A percentile compares a stretch with the other conserved stretches of the same genome.
phyloP scores from a whole-genome alignment of 2,113 vertebrate species.

The Gavia stellata region DNA sequence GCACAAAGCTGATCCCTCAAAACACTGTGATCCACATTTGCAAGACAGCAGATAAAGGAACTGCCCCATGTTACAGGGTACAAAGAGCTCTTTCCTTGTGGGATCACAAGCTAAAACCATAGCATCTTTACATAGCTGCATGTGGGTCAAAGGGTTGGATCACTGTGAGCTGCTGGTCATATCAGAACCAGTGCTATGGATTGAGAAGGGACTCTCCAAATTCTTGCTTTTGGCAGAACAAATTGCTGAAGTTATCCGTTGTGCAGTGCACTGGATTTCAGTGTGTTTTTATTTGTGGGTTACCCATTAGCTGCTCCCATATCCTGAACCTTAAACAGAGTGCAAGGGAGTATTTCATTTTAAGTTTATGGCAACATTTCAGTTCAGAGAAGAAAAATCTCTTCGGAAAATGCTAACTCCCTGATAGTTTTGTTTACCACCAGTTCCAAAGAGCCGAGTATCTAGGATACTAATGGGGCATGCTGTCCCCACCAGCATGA shows the following conservation, averaged over 20 bases:
- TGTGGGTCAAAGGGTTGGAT: not conserved
- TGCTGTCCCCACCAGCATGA: not conserved
- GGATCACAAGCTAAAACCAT: not conserved
- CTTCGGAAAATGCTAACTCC: constrained; percentile 35
- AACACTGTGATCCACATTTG: not conserved
- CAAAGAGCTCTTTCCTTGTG: not conserved
- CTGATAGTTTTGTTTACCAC: constrained; percentile 35
- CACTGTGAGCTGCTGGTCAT: not conserved
- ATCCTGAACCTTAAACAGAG: constrained; percentile 23
- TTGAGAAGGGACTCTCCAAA: not conserved
- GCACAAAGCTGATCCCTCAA: not conserved
- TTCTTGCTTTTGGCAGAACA: not conserved
- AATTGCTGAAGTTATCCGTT: not conserved
- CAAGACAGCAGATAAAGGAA: not conserved
- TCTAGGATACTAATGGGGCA: constrained; percentile 9
- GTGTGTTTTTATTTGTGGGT: not conserved
- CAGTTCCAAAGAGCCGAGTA: not conserved
- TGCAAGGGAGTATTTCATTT: not conserved
- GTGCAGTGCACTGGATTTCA: not conserved
- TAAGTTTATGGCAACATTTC: not conserved
- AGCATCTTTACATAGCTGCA: not conserved
- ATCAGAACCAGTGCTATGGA: not conserved
- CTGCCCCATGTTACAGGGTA: not conserved
- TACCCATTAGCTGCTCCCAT: not conserved
- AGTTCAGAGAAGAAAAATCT: constrained; percentile 14